A percentile compares a stretch with the other conserved stretches of the same genome.
Conservation (phyloP, 2,888 invertebrate genomes). For the Silvanus unidentatus region DNA sequence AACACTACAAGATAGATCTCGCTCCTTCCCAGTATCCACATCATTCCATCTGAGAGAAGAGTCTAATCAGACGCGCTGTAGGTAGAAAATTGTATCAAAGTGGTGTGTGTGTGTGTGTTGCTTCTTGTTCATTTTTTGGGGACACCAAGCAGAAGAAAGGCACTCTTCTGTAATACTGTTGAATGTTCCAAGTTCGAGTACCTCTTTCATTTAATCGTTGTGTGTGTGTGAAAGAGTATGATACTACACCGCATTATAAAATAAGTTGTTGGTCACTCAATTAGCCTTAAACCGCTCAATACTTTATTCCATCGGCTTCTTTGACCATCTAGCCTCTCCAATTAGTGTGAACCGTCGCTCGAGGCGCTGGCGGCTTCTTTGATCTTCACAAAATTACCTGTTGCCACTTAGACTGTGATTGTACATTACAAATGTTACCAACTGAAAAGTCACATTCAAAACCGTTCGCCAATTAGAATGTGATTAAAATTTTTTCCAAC, state of each 20-base stretch:
- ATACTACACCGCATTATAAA: conserved; percentile 27
- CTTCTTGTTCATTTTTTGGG: too few relatives aligned
- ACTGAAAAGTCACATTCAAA: conserved; percentile 31
- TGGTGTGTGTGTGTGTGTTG: too few relatives aligned
- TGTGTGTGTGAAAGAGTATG: neutral
- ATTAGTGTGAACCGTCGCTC: conserved; percentile 50
- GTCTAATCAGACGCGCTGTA: too few relatives aligned
- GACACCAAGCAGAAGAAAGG: too few relatives aligned
- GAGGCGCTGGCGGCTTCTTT: conserved; percentile 45
- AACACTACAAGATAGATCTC: too few relatives aligned
- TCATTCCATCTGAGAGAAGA: too few relatives aligned
- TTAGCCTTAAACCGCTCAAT: conserved; percentile 48
- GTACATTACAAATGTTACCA: conserved; percentile 4
- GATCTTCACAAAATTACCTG: conserved; percentile 46
- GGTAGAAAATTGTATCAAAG: too few relatives aligned
- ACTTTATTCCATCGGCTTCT: conserved; percentile 48
- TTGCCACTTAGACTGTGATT: conserved; percentile 39
- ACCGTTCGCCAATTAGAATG: conserved; percentile 35
- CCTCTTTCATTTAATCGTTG: too few relatives aligned
- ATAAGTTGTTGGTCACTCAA: conserved; percentile 49
- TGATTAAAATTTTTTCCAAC: conserved; percentile 39
- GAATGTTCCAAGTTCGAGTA: neutral
- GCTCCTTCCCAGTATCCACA: too few relatives aligned
- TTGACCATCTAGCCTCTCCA: conserved; percentile 48
- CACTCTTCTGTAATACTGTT: neutral